Evolutionary conservation across 2,113 vertebrate species (phyloP).

Genomic region (Burhinus bistriatus): DNA sequence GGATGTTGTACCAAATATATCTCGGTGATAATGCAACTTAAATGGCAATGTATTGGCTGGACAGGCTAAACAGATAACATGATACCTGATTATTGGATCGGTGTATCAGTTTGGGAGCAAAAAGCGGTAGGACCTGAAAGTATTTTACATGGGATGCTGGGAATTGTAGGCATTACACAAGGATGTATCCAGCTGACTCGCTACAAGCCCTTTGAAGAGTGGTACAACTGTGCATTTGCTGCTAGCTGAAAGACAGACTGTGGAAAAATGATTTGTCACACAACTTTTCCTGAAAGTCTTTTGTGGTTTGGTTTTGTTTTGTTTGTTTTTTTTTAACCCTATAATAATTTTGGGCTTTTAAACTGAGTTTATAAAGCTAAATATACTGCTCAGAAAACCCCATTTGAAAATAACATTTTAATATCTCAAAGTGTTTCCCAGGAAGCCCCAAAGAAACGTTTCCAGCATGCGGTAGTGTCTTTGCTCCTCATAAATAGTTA

Average conservation of each 20-base stretch:
- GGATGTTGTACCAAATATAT: slow-evolving; percentile 23
- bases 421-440: background rate
- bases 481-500: background rate
- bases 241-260: background rate
- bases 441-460: background rate
- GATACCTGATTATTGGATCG: slow-evolving; percentile 14
- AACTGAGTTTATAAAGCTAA: background rate
- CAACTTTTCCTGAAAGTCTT: background rate
- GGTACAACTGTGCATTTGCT: background rate
- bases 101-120: background rate
- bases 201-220: background rate
- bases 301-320: background rate
- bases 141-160: background rate
- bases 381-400: background rate
- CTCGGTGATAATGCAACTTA: background rate
- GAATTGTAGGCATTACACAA: background rate
- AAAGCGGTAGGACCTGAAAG: background rate
- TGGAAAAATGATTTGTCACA: background rate
- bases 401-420: background rate
- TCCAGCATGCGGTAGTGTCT: background rate
- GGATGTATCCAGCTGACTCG: rapidly evolving
- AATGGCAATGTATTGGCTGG: slow-evolving; percentile 25
- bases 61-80: slow-evolving; percentile 7
- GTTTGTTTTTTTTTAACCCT: background rate
- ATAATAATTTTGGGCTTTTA: background rate